phyloP scores from a whole-genome alignment of 2,888 invertebrate genomes.

The Polymixis flavicincta region DNA sequence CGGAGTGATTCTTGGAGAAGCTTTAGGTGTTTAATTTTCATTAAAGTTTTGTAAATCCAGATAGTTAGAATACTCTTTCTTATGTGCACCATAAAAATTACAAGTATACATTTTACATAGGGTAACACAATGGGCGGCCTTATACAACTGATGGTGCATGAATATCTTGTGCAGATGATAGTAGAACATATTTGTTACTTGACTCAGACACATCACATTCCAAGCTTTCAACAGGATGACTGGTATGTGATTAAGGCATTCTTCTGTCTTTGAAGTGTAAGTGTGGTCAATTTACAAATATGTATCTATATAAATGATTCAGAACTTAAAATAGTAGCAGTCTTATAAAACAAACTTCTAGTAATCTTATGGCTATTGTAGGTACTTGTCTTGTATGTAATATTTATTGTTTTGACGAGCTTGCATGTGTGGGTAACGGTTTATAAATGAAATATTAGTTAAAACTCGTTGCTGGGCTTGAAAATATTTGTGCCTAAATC shows the following conservation, averaged over 20 bases:
- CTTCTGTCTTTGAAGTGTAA: slow-evolving; percentile 33
- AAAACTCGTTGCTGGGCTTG: slow-evolving; percentile 15
- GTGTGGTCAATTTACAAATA: slow-evolving; percentile 22
- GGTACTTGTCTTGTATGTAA: slow-evolving; percentile 19
- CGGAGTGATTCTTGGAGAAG: too few species aligned
- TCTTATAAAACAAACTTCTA: slow-evolving; percentile 13
- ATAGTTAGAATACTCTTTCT: too few species aligned
- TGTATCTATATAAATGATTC: slow-evolving; percentile 43
- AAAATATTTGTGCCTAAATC: slow-evolving; percentile 33
- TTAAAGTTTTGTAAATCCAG: too few species aligned
- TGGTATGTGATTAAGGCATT: slow-evolving; percentile 30
- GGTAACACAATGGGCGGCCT: too few species aligned
- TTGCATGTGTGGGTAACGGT: slow-evolving; percentile 33
- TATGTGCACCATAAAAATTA: too few species aligned
- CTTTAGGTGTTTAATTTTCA: too few species aligned
- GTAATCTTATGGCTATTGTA: slow-evolving; percentile 10
- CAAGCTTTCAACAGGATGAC: slow-evolving; percentile 26
- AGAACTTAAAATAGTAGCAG: slow-evolving; percentile 33
- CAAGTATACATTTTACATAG: too few species aligned
- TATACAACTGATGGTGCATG: not conserved
- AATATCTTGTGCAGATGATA: not conserved
- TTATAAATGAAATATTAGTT: slow-evolving; percentile 29
- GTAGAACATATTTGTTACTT: not conserved
- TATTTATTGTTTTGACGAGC: slow-evolving; percentile 38
- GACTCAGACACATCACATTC: slow-evolving; percentile 14